These are phyloP conservation scores for Calcarius lapponicus DNA, from an alignment of 2,797 vertebrate genomes.

Conservation along the genomic window DNA sequence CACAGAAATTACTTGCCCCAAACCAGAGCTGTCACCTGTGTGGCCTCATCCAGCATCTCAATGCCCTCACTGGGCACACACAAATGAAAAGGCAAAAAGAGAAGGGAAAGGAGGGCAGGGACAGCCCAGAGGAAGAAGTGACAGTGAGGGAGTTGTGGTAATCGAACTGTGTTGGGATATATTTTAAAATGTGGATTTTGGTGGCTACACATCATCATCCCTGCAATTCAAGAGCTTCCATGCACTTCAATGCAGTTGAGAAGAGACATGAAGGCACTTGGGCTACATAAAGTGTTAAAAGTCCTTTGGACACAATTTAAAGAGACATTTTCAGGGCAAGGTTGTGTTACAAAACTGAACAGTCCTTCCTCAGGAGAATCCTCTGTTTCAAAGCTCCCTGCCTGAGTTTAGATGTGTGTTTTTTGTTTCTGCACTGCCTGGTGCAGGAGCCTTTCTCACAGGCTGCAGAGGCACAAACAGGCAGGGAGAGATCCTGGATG, in stretches of 20 bases:
- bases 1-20: not conserved
- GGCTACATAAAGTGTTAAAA: not conserved
- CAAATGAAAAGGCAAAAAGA: not conserved
- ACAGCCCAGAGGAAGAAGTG: not conserved
- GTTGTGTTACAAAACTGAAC: slow-evolving; percentile 24
- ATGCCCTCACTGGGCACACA: not conserved
- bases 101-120: not conserved
- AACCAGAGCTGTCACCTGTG: not conserved
- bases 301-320: slow-evolving; percentile 12
- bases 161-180: not conserved
- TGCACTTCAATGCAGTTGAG: slow-evolving; percentile 34
- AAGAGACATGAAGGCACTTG: slow-evolving; percentile 38
- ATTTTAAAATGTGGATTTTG: slow-evolving; percentile 46
- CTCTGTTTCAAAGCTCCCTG: slow-evolving; percentile 23
- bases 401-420: not conserved
- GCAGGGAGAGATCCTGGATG: not conserved
- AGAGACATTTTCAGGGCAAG: slow-evolving; percentile 49
- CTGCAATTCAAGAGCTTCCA: slow-evolving; percentile 61
- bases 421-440: not conserved
- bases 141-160: not conserved
- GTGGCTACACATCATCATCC: slow-evolving; percentile 47
- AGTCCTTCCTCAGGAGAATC: slow-evolving; percentile 41
- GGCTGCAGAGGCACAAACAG: not conserved
- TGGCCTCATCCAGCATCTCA: accelerated
- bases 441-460: slow-evolving; percentile 7